Evolutionary conservation across 2,113 vertebrate species (phyloP), one percentile per base, ranked within the genome.

Genomic region (Eleginops maclovinus): DNA sequence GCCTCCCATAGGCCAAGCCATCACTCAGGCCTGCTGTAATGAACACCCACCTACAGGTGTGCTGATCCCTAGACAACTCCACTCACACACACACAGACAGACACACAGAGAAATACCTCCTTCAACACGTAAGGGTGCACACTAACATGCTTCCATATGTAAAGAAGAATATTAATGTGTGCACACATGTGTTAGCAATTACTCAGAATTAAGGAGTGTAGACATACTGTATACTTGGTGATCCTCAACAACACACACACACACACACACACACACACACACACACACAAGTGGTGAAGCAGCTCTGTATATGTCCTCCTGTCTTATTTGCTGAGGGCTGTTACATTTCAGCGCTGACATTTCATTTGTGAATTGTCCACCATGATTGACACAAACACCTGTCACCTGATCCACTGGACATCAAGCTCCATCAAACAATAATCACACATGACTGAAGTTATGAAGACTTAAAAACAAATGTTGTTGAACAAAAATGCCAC

Each of bases 1-100:
- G 85, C 73, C 72, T 88, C 79, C 59, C 61, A 79, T 70, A 67
- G 89, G 92, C 91, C 92, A 92, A 90, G 84, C 69, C 88, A 88
- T 94, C 93, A 94, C 90, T 92, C 90, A 91, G 87, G 72, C 81
- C 77, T 53, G 64, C 84, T 91, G 92, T 92, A 94, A 93, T 91
- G 91, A 94, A 91, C 90, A 90, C 90, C 86, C 75, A 89, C 60
- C 67, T 88, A 92, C 93, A 94, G 91, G 93, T 94, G 91, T 88
- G 87, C 90, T 74, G 83, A 71, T 84, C 78, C 69, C 62, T 9
- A 41, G 51, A 69, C 82, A 71, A 62, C 56, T 6, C 31, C 5
- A 9, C 47, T 46, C 24, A 64, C 75, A 75, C 71, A 51, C 43
- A 70, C 55, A 62, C 26, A 62, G 28, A 66, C 59, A 47, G 64